Conservation (phyloP, 2,888 invertebrate genomes). For the Cabera pusaria region DNA sequence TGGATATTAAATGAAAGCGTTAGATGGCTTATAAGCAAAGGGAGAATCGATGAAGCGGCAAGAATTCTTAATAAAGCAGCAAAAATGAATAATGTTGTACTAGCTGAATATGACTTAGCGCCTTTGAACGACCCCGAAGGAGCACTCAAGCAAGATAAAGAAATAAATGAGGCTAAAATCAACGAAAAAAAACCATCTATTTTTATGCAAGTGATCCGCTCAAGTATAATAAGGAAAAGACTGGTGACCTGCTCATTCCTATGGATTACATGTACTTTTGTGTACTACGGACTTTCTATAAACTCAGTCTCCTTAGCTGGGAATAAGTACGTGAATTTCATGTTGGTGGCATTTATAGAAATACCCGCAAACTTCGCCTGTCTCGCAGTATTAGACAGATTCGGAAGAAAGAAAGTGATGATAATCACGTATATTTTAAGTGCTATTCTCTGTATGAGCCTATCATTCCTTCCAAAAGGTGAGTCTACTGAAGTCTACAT, state of each 20-base stretch:
- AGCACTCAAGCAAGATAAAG: conserved; percentile 29
- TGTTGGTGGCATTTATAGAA: conserved; percentile 85
- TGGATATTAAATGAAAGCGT: conserved; percentile 89
- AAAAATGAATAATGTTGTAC: conserved; percentile 82
- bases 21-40: conserved; percentile 90
- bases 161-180: conserved; percentile 27
- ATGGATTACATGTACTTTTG: conserved; percentile 91
- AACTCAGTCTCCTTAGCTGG: conserved; percentile 90
- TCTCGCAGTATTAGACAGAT: conserved; percentile 84
- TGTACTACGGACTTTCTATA: conserved; percentile 91
- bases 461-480: conserved; percentile 85
- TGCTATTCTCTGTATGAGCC: conserved; percentile 83
- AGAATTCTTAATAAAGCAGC: conserved; percentile 86
- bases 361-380: conserved; percentile 88
- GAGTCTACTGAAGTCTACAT: too few species aligned
- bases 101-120: conserved; percentile 66
- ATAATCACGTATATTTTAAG: conserved; percentile 85
- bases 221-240: conserved; percentile 80
- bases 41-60: conserved; percentile 85
- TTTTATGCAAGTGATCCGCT: conserved; percentile 74
- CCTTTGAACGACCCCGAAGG: conserved; percentile 58
- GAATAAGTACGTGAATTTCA: conserved; percentile 90
- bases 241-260: conserved; percentile 87
- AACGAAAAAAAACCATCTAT: conserved; percentile 45
- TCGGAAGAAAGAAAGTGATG: conserved; percentile 86